Evolutionary conservation across 2,113 vertebrate genomes (phyloP).

Genomic region (Gasterosteus aculeatus): DNA sequence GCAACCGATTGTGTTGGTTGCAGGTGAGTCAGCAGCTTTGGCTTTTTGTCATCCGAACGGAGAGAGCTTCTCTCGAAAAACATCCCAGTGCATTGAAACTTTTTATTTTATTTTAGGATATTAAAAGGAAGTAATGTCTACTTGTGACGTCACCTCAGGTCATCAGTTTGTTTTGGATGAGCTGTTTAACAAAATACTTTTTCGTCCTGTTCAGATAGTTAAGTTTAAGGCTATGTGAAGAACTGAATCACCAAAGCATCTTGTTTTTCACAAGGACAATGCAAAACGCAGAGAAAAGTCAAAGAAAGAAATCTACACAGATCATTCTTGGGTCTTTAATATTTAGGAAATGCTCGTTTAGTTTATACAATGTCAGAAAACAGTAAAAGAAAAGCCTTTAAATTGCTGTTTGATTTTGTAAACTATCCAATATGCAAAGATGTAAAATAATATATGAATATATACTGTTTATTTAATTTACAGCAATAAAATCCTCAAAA

Average conservation of each 20-base stretch:
- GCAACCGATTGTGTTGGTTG: conserved; percentile 93
- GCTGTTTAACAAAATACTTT: too few relatives aligned
- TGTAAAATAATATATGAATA: background rate
- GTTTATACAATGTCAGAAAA: background rate
- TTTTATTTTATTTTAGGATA: background rate
- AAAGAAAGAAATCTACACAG: background rate
- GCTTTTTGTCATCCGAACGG: background rate
- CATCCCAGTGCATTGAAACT: background rate
- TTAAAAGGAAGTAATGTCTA: background rate
- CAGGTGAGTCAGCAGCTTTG: conserved; percentile 81
- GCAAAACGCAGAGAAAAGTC: background rate
- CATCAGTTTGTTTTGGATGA: background rate
- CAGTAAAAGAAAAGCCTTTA: background rate
- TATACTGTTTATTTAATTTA: background rate
- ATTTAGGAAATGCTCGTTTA: background rate
- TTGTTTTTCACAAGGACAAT: background rate
- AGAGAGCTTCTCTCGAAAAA: background rate
- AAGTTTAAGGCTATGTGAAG: background rate
- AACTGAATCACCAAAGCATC: background rate
- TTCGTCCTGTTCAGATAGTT: background rate
- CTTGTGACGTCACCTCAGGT: background rate
- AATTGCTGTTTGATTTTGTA: background rate
- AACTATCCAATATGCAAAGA: background rate
- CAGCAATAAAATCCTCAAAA: background rate
- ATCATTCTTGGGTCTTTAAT: background rate